phyloP scores from a whole-genome alignment of 2,797 vertebrate genomes.

The Urosaurus nigricauda region DNA sequence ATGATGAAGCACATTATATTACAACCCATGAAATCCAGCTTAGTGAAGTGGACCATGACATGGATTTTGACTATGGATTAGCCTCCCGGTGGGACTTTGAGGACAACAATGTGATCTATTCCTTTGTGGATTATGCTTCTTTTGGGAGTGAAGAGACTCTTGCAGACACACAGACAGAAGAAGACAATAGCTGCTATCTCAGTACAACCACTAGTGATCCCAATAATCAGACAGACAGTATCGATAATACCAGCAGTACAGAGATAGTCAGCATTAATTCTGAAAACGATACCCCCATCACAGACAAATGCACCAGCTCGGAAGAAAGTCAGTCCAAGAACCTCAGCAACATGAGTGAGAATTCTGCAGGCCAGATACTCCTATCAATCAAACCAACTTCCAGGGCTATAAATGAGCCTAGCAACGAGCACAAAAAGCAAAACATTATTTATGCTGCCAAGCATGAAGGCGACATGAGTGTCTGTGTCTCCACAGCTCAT shows the following conservation, averaged over 20 bases:
- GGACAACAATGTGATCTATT: conserved; percentile 93
- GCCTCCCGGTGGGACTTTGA: conserved; percentile 91
- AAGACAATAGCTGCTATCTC: conserved; percentile 68
- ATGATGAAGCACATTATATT: conserved; percentile 93
- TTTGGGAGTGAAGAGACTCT: conserved; percentile 90
- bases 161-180: conserved; percentile 74
- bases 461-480: conserved; percentile 87
- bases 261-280: conserved; percentile 84
- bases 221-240: conserved; percentile 66
- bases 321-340: conserved; percentile 75
- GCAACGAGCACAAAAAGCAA: conserved; percentile 79
- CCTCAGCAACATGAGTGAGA: conserved; percentile 70
- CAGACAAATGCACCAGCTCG: conserved; percentile 72
- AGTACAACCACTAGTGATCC: conserved; percentile 74
- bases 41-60: conserved; percentile 94
- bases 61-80: conserved; percentile 88
- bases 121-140: conserved; percentile 95
- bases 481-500: conserved; percentile 84
- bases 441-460: conserved; percentile 80
- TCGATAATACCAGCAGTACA: conserved; percentile 78
- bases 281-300: conserved; percentile 82
- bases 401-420: conserved; percentile 87
- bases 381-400: conserved; percentile 91
- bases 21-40: conserved; percentile 98
- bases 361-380: conserved; percentile 84